phyloP scores from a whole-genome alignment of 2,113 vertebrate species.

The Ptilonorhynchus violaceus region DNA sequence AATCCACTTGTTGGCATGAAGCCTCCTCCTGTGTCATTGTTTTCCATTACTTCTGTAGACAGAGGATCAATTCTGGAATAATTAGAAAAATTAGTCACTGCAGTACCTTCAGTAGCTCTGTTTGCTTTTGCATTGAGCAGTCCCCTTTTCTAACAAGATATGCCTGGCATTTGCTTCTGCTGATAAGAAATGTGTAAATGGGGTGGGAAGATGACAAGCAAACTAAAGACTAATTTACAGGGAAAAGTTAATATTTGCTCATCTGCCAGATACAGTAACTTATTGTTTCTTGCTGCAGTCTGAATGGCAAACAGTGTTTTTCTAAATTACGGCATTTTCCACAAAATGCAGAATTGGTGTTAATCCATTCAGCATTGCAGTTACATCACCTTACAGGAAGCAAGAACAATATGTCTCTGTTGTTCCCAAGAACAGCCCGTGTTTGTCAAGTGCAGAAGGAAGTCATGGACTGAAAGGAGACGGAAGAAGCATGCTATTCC shows the following conservation, averaged over 20 bases:
- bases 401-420: slow-evolving; percentile 57
- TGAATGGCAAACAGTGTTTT: neutral
- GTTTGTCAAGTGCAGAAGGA: slow-evolving; percentile 53
- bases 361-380: neutral
- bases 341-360: slow-evolving; percentile 15
- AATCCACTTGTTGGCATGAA: neutral
- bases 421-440: slow-evolving; percentile 1
- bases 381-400: slow-evolving; percentile 53
- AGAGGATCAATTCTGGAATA: neutral
- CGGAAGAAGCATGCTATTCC: slow-evolving; percentile 48
- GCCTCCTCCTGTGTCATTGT: neutral
- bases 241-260: slow-evolving; percentile 59
- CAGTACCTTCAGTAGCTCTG: neutral
- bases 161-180: slow-evolving; percentile 30
- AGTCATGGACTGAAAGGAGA: neutral
- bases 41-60: neutral
- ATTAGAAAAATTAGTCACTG: slow-evolving; percentile 21
- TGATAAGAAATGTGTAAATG: slow-evolving; percentile 39
- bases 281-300: slow-evolving; percentile 4
- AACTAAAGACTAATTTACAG: slow-evolving; percentile 15
- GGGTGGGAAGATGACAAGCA: slow-evolving; percentile 23
- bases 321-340: slow-evolving; percentile 32
- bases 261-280: neutral
- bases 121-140: neutral
- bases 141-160: neutral